Base-by-base conservation (phyloP, 1,140 invertebrate genomes). In the Adoxophyes honmai region DNA sequence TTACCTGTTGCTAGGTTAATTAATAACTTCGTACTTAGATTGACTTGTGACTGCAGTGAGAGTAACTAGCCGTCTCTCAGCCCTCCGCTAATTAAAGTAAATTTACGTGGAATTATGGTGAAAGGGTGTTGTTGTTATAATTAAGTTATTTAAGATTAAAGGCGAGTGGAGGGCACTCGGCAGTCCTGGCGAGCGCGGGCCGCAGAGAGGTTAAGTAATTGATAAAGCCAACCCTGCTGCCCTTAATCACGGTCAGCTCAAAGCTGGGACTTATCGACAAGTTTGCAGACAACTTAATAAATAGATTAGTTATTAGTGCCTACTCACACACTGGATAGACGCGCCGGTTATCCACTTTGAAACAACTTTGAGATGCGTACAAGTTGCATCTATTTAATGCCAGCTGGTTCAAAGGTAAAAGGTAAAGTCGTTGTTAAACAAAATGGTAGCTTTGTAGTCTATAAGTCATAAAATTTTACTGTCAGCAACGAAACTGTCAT, bases 61-160 rank as follows among this genome's bases (percentile, higher is more conserved):
- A n/a, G n/a, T n/a, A n/a, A 28, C 21, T 6, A 28, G 6, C 21
- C 6, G 21, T 28, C 21, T 28, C 21, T 2, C 21, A 28, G 21
- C 21, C 6, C 21, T 2, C 6, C 2, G 21, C 15, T 44, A 44
- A 36, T 36, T 11, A 36, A 36, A 36, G 34, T 44, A 44, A 11
- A 1, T 48, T 48, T 33, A 33, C 42, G 21, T 18, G 21, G 55
- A 57, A 66, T 68, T 68, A 64, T 65, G 62, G 18, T 56, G 63
- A 58, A 65, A 59, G 59, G 64, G 52, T 42, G 61, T 62, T 62
- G 38, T 39, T 62, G 62, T 68, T 61, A 74, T 78, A 77, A 81
- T 77, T 71, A 68, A 77, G 70, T 81, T 78, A 81, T 76, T 72
- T 72, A 78, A 78, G 69, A 78, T 78, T 72, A 70, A 68, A 74